Conservation (phyloP, 2,113 vertebrate genomes). For the Colossoma macropomum region DNA sequence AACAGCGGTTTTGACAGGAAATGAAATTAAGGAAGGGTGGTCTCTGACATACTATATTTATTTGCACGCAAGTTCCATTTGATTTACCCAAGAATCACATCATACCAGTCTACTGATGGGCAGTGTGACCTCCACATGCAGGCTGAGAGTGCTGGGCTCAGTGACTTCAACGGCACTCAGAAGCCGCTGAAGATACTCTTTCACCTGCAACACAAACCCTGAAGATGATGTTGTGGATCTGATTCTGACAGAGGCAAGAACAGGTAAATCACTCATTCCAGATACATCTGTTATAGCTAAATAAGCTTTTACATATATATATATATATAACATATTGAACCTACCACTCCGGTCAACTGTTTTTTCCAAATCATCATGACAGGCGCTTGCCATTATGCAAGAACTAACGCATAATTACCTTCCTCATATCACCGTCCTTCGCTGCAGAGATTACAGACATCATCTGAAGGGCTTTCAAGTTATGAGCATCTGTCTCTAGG, state of each 20-base stretch:
- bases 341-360: neutral
- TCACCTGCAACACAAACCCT: conserved; percentile 63
- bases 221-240: neutral
- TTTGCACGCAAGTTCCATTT: neutral
- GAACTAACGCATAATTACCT: conserved; percentile 53
- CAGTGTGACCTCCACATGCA: conserved; percentile 72
- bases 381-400: neutral
- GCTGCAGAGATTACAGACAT: conserved; percentile 69
- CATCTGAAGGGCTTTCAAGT: conserved; percentile 76
- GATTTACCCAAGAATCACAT: neutral
- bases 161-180: conserved; percentile 69
- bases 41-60: too few relatives aligned
- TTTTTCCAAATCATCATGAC: neutral
- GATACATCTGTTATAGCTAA: neutral
- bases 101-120: conserved; percentile 75
- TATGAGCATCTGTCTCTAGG: conserved; percentile 70
- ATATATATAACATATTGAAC: neutral
- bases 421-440: conserved; percentile 68
- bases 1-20: neutral
- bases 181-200: conserved; percentile 63
- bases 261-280: neutral
- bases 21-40: too few relatives aligned
- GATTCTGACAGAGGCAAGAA: neutral
- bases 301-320: neutral
- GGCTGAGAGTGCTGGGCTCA: conserved; percentile 73